Evolutionary conservation across 64 coral and sea anemone genomes (phyloP), one percentile per base, ranked within the genome.

Genomic region (Montipora cactus): DNA sequence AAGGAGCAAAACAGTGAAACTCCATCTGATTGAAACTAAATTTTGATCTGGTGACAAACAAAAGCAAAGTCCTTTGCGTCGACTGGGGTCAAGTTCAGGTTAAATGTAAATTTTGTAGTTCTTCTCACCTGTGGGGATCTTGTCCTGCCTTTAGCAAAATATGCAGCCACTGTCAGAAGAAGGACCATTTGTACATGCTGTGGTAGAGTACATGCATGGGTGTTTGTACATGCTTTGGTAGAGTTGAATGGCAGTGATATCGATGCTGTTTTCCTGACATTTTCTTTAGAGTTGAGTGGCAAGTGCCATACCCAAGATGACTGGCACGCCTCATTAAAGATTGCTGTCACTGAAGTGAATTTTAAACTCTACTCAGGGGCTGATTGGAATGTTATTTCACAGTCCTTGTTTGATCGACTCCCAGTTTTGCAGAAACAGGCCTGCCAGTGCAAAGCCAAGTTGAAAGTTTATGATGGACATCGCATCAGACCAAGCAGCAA

Each of bases 101-200:
- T 64, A 80, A 78, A 12, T 90, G 75, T 76, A 62, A 61, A 19
- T 90, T 90, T 80, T 90, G 88, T 80, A 77, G 88, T 80, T 77
- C 20, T 61, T 67, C 62, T 67, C 76, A 90, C 64, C 37, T 16
- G 18, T 44, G 57, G 59, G 64, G 88, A 58, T 79, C 49, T 68
- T 90, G 88, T 52, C 88, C 88, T 67, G 88, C 88, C 44, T 90
- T 79, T 57, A 76, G 88, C 53, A 50, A 90, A 80, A 90, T 59
- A 12, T 90, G 88, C 21, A 44, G 76, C 49, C 71, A 90, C 25
- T 90, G 88, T 21, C 76, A 90, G 75, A 72, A 78, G 59, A 67
- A 46, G 19, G 67, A 70, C 83, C 58, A 49, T 37, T 37, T 37
- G 28, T 37, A 37, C 28, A 37, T 37, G 28, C 28, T 37, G 28